These are phyloP conservation scores for Sebastes iracundus DNA, from an alignment of 2,797 vertebrate species.

Conservation along the genomic window DNA sequence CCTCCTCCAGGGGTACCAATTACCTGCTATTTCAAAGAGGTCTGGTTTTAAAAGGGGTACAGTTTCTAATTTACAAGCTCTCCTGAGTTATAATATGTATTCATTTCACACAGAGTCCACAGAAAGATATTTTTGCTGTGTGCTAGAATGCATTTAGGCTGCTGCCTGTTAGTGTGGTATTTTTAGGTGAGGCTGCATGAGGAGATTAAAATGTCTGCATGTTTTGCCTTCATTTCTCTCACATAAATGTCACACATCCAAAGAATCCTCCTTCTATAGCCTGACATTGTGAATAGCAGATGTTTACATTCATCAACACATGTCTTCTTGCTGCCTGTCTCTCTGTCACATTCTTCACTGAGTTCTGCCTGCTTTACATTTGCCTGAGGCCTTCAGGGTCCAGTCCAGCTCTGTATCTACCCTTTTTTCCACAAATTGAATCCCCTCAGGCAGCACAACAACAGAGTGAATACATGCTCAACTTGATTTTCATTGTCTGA, in stretches of 20 bases:
- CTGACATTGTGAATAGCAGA: neutral
- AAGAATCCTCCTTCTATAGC: neutral
- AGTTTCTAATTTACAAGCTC: neutral
- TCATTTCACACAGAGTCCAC: neutral
- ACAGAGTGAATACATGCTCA: constrained; percentile 7
- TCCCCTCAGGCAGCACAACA: constrained; percentile 20
- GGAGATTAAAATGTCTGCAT: neutral
- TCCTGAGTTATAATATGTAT: neutral
- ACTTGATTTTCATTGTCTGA: constrained; percentile 18
- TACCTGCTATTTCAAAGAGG: neutral
- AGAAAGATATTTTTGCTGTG: neutral
- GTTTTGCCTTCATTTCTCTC: neutral
- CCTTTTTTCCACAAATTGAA: constrained; percentile 6
- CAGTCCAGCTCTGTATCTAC: neutral
- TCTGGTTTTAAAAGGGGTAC: neutral
- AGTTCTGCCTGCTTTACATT: neutral
- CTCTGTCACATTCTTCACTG: neutral
- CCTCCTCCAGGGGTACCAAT: neutral
- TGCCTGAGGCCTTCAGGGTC: constrained; percentile 9
- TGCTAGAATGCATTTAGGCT: neutral
- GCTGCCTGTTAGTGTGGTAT: neutral
- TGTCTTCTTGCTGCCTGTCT: neutral
- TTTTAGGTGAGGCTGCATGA: neutral
- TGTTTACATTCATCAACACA: neutral
- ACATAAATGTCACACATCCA: neutral